Percentiles rank a stretch among this genome's conserved stretches.
Evolutionary conservation across 2,797 vertebrate genomes (phyloP).

Genomic region (Harpia harpyja): DNA sequence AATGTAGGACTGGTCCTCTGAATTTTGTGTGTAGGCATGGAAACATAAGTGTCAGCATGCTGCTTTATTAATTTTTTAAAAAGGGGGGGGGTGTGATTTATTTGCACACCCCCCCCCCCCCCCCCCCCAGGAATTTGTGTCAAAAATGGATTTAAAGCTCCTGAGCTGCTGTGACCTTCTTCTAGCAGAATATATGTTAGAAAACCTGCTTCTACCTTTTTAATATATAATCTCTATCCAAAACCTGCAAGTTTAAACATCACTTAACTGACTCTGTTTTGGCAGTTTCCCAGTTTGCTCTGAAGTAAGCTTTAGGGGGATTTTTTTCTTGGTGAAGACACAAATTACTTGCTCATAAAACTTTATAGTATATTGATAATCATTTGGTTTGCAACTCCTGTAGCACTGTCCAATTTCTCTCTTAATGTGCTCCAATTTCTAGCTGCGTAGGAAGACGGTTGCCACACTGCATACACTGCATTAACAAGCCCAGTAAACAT

Average conservation of each 20-base stretch:
- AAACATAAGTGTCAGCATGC: neutral
- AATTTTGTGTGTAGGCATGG: neutral
- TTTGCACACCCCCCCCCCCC: fast-evolving
- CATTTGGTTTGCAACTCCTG: neutral
- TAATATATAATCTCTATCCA: neutral
- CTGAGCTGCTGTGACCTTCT: neutral
- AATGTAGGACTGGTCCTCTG: neutral
- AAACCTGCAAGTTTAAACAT: constrained; percentile 22
- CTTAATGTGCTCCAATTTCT: neutral
- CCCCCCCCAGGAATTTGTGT: neutral
- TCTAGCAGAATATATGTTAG: neutral
- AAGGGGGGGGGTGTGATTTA: too few relatives aligned
- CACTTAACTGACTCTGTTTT: neutral
- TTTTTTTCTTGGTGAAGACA: constrained; percentile 6
- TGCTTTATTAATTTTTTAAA: neutral
- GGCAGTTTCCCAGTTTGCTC: constrained; percentile 15
- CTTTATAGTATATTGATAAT: neutral
- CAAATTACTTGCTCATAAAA: neutral
- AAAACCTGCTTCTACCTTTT: neutral
- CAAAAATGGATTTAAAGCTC: neutral
- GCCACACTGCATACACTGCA: neutral
- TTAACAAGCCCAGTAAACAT: neutral
- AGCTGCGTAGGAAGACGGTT: neutral
- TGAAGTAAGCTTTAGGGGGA: neutral
- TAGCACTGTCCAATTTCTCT: neutral